Evolutionary conservation across 1,140 invertebrate genomes (phyloP).

Genomic region (Calliopsis andreniformis): DNA sequence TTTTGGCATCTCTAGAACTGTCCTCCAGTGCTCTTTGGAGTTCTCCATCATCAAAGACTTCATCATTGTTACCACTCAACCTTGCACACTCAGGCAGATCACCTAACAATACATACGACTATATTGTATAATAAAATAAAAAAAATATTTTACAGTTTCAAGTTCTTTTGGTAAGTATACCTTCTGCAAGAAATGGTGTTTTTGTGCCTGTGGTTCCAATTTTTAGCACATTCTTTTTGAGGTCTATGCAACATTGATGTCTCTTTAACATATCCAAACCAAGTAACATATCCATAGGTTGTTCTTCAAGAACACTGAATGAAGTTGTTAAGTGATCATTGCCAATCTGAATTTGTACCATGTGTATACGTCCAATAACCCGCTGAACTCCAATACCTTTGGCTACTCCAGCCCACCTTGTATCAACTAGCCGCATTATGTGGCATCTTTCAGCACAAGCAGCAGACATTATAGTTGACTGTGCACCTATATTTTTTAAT

Average conservation of each 20-base stretch:
- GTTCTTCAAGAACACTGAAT: conserved; percentile 98
- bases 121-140: neutral
- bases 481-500: conserved; percentile 85
- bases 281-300: conserved; percentile 99
- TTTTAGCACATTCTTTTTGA: conserved; percentile 92
- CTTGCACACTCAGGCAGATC: conserved; percentile 82
- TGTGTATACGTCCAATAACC: conserved; percentile 97
- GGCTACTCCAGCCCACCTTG: conserved; percentile 96
- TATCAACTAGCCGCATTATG: conserved; percentile 97
- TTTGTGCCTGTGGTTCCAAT: conserved; percentile 98
- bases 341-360: conserved; percentile 98
- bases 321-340: conserved; percentile 96
- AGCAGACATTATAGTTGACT: conserved; percentile 97
- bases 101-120: conserved; percentile 55
- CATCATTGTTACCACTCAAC: conserved; percentile 79
- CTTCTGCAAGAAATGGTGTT: conserved; percentile 94
- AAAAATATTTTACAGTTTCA: neutral
- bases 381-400: conserved; percentile 98
- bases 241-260: conserved; percentile 97
- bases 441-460: conserved; percentile 96
- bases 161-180: conserved; percentile 58
- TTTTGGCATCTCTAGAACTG: conserved; percentile 79
- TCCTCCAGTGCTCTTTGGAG: conserved; percentile 84
- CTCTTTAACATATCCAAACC: conserved; percentile 98
- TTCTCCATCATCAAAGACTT: conserved; percentile 84